Conservation (phyloP, 2,888 invertebrate species). For the Drosophila glabriapex region DNA sequence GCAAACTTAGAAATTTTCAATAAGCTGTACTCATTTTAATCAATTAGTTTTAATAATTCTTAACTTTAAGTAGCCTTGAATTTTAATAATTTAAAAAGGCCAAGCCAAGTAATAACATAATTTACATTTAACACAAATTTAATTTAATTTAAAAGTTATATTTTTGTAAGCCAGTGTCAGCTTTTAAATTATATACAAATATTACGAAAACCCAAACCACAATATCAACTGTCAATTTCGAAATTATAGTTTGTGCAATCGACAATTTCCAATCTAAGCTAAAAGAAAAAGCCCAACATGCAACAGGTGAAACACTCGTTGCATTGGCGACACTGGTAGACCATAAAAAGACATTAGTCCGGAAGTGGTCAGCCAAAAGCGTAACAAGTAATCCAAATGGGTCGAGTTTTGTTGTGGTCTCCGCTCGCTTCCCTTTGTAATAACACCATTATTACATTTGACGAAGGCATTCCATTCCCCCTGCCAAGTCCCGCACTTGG, state of each 20-base stretch:
- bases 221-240: not conserved
- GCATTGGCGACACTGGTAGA: slow-evolving; percentile 11
- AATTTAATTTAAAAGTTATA: not conserved
- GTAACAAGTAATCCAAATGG: slow-evolving; percentile 46
- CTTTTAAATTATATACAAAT: not conserved
- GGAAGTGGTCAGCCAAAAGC: slow-evolving; percentile 43
- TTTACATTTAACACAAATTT: not conserved
- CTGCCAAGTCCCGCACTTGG: not conserved
- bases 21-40: not conserved
- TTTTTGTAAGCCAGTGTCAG: not conserved
- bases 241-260: not conserved
- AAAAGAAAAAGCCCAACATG: not conserved
- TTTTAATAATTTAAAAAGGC: not conserved
- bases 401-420: slow-evolving; percentile 54
- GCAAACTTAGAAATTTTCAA: not conserved
- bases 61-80: not conserved
- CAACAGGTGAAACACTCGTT: slow-evolving; percentile 46
- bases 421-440: slow-evolving; percentile 21
- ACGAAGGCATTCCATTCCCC: not conserved
- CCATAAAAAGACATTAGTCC: slow-evolving; percentile 21
- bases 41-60: not conserved
- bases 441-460: slow-evolving; percentile 9
- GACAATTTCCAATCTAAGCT: not conserved
- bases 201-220: slow-evolving; percentile 1
- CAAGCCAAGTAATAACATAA: not conserved